These are phyloP conservation scores for Bergia sp. DNA, from an alignment of 92 coral and sea anemone genomes.

Conservation along the genomic window DNA sequence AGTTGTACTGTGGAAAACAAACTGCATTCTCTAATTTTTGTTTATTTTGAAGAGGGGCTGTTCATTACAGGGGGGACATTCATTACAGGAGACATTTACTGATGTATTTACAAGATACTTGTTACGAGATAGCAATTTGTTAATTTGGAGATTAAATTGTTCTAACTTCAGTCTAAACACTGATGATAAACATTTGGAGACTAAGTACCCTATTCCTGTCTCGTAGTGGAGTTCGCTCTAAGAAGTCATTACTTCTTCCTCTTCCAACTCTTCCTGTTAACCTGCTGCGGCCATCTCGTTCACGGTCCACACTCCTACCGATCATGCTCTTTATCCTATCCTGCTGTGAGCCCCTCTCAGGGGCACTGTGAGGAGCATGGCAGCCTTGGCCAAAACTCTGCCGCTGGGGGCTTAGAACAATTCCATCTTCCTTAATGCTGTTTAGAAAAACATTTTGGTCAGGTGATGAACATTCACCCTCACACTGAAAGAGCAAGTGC, in stretches of 20 bases:
- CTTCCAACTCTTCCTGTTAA: constrained; percentile 92
- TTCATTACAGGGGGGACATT: no score
- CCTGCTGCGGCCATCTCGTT: constrained; percentile 88
- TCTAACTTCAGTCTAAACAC: no score
- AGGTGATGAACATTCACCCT: background rate
- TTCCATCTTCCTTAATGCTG: constrained; percentile 84
- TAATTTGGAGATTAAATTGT: no score
- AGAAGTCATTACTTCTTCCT: constrained; percentile 76
- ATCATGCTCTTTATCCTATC: constrained; percentile 76
- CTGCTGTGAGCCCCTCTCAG: constrained; percentile 71
- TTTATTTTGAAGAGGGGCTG: no score
- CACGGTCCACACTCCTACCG: constrained; percentile 76
- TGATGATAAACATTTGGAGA: background rate
- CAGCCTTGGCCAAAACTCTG: constrained; percentile 99
- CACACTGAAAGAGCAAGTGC: no score
- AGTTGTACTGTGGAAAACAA: no score
- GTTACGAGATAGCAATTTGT: no score
- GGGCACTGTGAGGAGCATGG: constrained; percentile 91
- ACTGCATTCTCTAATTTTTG: no score
- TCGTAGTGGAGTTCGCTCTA: constrained; percentile 66
- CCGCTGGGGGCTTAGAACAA: constrained; percentile 96
- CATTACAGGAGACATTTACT: no score
- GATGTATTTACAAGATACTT: no score
- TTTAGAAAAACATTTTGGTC: background rate
- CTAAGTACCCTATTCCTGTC: constrained; percentile 70